Evolutionary conservation across 2,113 vertebrate species (phyloP).

Genomic region (Verasper variegatus): DNA sequence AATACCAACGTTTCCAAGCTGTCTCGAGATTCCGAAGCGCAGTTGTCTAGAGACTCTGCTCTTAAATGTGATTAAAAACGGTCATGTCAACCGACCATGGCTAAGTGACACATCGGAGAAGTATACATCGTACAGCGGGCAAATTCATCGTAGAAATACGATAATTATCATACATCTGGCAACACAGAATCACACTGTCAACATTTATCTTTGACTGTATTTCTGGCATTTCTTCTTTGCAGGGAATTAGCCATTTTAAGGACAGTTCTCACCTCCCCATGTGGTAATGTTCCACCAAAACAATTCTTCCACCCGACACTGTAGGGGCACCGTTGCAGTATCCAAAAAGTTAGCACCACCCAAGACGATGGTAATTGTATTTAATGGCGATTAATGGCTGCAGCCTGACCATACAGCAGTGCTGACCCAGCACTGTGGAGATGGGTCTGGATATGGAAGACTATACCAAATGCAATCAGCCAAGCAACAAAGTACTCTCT

Average conservation of each 20-base stretch:
- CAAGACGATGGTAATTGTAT: not conserved
- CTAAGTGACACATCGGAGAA: no score
- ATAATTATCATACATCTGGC: no score
- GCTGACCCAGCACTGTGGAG: conserved; percentile 6
- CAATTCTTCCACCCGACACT: no score
- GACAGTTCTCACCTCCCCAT: not conserved
- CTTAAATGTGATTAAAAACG: no score
- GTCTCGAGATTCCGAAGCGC: no score
- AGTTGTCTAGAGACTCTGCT: no score
- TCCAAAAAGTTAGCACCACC: not conserved
- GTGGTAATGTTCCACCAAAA: not conserved
- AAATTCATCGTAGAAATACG: no score
- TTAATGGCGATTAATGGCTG: not conserved
- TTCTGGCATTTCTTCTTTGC: no score
- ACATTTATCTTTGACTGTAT: not conserved
- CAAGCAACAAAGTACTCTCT: not conserved
- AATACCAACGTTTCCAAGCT: no score
- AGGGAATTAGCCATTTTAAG: not conserved
- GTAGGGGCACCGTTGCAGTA: not conserved
- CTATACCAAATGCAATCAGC: not conserved
- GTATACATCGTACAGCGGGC: no score
- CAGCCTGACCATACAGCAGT: not conserved
- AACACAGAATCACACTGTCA: no score
- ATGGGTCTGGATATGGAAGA: not conserved
- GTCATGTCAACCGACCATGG: no score